Percentiles rank a stretch among this genome's conserved stretches.
Conservation (phyloP, 2,113 vertebrate genomes). For the Potamarius usumacintae region DNA sequence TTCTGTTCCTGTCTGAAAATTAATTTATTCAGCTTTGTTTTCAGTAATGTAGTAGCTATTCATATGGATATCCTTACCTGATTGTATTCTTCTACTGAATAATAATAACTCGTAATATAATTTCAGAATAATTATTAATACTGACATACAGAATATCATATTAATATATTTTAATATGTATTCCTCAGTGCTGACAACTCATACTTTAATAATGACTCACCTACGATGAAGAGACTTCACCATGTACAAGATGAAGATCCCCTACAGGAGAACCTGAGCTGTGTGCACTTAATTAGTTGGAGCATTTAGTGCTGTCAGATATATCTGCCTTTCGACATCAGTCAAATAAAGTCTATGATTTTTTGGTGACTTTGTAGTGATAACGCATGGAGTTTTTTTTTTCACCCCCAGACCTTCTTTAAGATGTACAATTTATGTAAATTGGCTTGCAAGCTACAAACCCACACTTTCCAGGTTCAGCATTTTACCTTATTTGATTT, state of each 20-base stretch:
- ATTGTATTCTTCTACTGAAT: background rate
- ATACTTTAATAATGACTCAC: background rate
- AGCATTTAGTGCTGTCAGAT: background rate
- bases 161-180: background rate
- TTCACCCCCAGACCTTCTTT: background rate
- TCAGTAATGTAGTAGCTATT: too few relatives aligned
- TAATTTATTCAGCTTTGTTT: background rate
- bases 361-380: background rate
- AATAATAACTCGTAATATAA: background rate
- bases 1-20: background rate
- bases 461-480: background rate
- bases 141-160: background rate
- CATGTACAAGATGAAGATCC: background rate
- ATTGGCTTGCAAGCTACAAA: background rate
- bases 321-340: background rate
- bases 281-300: background rate
- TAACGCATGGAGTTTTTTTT: background rate
- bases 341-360: background rate
- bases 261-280: background rate
- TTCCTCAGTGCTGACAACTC: background rate
- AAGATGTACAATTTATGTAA: background rate
- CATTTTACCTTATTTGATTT: background rate
- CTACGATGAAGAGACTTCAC: slow-evolving; percentile 9
- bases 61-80: background rate
- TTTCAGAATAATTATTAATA: background rate